Conservation (phyloP, 2,888 invertebrate species). For the Didymodactylos carnosus region DNA sequence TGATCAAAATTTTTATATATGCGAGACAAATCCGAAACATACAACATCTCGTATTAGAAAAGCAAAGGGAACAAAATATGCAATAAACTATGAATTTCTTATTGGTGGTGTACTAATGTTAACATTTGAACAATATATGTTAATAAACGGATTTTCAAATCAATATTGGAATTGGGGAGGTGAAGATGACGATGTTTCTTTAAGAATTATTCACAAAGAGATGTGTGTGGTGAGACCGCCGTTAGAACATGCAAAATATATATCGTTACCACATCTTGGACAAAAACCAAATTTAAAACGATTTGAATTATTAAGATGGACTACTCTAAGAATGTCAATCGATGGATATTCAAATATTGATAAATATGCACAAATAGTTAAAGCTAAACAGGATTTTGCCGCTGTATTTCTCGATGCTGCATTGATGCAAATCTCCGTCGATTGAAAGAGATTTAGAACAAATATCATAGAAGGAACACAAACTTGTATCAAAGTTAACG, state of each 20-base stretch:
- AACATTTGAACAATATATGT: slow-evolving; percentile 1
- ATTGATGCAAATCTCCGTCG: no score
- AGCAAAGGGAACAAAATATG: neutral
- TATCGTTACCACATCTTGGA: neutral
- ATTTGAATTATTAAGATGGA: neutral
- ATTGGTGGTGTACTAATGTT: slow-evolving; percentile 11
- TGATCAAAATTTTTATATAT: slow-evolving; percentile 72
- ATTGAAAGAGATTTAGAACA: no score
- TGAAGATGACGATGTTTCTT: slow-evolving; percentile 10
- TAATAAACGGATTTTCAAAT: slow-evolving; percentile 12
- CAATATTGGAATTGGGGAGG: slow-evolving; percentile 13
- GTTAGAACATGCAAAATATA: neutral
- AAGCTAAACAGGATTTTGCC: no score
- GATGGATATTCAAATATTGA: neutral
- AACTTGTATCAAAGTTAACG: no score
- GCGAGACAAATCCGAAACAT: slow-evolving; percentile 29
- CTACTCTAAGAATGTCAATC: neutral
- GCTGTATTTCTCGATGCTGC: no score
- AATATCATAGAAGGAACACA: no score
- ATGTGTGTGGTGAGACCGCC: slow-evolving; percentile 6
- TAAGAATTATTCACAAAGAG: neutral
- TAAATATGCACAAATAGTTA: neutral
- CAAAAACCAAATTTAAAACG: neutral
- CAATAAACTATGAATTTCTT: slow-evolving; percentile 5
- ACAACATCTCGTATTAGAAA: neutral